Evolutionary conservation across 2,113 vertebrate genomes (phyloP), one percentile per base, ranked within the genome.

Genomic region (Sakesphorus luctuosus): DNA sequence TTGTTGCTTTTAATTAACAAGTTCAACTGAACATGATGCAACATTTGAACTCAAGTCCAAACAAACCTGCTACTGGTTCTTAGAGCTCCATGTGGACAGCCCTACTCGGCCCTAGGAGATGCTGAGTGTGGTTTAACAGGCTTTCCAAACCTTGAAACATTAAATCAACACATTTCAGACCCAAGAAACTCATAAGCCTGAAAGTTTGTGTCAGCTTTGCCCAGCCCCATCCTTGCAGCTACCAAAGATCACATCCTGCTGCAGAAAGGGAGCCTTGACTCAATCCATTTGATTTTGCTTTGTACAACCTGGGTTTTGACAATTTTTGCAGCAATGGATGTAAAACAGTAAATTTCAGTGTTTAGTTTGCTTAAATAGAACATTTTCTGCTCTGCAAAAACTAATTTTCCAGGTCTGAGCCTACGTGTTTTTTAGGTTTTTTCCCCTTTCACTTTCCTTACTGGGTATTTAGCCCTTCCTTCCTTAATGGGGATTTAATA

Each of bases 401-500:
- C 50, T 92, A 69, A 53, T 89, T 95, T 93, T 97, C 96, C 94
- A 96, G 76, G 72, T 76, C 83, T 31, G 81, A 90, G 84, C 31
- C 83, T 84, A 53, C 0, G 2, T 89, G 82, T 69, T 78, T 91
- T 68, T 83, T 23, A 69, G n/a, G 78, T 31, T 40, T 62, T 71
- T 58, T 49, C 35, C 58, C 28, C 38, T 55, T 91, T 84, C 66
- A 84, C 8, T 92, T 87, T 91, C 90, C 76, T 93, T 73, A 56
- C 44, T 82, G 31, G n/a, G 81, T 91, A 89, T 95, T 96, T 93
- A 91, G 95, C 84, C 93, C 88, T 96, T 95, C 84, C 62, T 92
- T 80, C 72, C 87, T 93, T 91, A 91, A 95, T 91, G 69, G 69
- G 88, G 75, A 82, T 95, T 96, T 97, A 96, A 97, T 93, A 84